A percentile compares a stretch with the other conserved stretches of the same genome.
phyloP scores from a whole-genome alignment of 2,113 vertebrate genomes.

The Pionites leucogaster region DNA sequence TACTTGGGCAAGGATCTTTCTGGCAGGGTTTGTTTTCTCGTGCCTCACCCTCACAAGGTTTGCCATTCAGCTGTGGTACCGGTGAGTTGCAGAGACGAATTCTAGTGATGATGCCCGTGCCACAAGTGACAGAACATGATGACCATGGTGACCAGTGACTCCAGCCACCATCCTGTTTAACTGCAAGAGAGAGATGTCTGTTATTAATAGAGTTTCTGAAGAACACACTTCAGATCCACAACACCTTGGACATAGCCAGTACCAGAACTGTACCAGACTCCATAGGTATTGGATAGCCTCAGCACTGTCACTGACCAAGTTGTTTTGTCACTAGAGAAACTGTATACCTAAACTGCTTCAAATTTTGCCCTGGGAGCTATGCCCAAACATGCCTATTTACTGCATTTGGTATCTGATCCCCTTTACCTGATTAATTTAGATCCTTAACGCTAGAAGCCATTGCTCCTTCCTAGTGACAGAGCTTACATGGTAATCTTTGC shows the following conservation, averaged over 20 bases:
- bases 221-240: neutral
- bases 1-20: slow-evolving; percentile 90
- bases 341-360: neutral
- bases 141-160: slow-evolving; percentile 99
- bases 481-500: neutral
- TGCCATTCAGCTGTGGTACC: slow-evolving; percentile 94
- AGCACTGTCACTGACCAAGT: neutral
- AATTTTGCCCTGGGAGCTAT: neutral
- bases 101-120: slow-evolving; percentile 90
- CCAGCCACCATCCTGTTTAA: slow-evolving; percentile 97
- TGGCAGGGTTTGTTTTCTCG: slow-evolving; percentile 90
- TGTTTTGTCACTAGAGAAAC: neutral
- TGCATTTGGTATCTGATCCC: neutral
- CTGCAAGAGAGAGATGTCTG: slow-evolving; percentile 66
- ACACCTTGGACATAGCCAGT: neutral
- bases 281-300: neutral
- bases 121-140: slow-evolving; percentile 95
- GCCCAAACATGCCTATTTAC: neutral
- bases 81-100: slow-evolving; percentile 99
- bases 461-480: neutral
- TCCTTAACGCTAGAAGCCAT: neutral
- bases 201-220: neutral
- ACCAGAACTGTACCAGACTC: neutral
- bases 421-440: neutral
- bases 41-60: slow-evolving; percentile 89